phyloP scores from a whole-genome alignment of 2,797 vertebrate genomes.

The Phrynocephalus guinanensis region DNA sequence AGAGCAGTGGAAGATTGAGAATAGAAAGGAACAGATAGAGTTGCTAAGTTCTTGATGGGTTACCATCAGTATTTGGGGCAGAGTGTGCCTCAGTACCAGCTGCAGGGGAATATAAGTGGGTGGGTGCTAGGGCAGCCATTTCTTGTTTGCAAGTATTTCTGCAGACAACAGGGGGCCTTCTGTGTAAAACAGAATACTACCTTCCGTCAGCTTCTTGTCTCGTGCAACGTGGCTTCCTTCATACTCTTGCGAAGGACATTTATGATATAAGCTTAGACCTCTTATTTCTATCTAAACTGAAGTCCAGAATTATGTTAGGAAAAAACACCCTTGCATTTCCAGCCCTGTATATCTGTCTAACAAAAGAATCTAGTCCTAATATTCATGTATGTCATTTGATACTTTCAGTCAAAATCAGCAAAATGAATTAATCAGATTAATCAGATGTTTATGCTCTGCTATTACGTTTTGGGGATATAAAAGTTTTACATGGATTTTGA shows the following conservation, averaged over 20 bases:
- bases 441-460: too few relatives aligned
- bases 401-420: not conserved
- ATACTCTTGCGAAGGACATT: not conserved
- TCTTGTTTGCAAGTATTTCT: not conserved
- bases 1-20: not conserved
- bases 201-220: not conserved
- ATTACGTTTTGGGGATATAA: too few relatives aligned
- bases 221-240: not conserved
- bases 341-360: fast-evolving
- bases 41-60: not conserved
- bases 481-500: too few relatives aligned
- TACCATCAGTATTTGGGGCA: not conserved
- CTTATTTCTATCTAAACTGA: fast-evolving
- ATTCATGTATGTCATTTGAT: not conserved
- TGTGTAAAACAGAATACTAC: not conserved
- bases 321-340: not conserved
- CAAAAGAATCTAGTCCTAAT: not conserved
- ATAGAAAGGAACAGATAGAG: not conserved
- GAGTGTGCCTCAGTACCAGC: not conserved
- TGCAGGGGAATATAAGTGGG: not conserved
- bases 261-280: not conserved
- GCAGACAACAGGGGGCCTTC: not conserved
- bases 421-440: not conserved
- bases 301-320: fast-evolving
- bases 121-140: not conserved